These are phyloP conservation scores for Meriones unguiculatus DNA, from an alignment of 2,113 vertebrate species.

Conservation along the genomic window DNA sequence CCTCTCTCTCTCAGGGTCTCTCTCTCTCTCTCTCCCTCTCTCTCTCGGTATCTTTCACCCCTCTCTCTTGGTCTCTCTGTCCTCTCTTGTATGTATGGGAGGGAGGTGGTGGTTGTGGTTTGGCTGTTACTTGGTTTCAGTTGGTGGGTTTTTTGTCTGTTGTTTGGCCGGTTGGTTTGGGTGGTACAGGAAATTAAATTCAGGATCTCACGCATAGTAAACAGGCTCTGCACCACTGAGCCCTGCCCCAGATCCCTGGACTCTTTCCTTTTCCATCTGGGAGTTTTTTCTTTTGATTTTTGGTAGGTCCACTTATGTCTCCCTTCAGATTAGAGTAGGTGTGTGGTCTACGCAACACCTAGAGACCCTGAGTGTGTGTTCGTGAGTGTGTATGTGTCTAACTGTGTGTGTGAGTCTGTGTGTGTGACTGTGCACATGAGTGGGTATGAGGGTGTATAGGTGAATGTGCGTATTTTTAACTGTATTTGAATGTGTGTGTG, in stretches of 20 bases:
- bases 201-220: neutral
- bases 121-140: neutral
- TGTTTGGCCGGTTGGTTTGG: neutral
- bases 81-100: too few relatives aligned
- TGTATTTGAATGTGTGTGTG: neutral
- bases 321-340: neutral
- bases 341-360: neutral
- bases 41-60: neutral
- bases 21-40: neutral
- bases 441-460: neutral
- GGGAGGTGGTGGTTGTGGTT: too few relatives aligned
- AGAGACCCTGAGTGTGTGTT: neutral
- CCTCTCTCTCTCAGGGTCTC: neutral
- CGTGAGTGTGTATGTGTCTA: neutral
- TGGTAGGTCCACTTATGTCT: constrained; percentile 41
- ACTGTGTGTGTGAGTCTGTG: neutral
- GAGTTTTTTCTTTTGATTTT: neutral
- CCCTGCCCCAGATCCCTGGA: neutral
- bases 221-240: neutral
- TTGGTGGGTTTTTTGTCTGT: neutral
- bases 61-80: neutral
- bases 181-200: neutral
- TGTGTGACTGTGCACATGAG: neutral
- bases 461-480: neutral
- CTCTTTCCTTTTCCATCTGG: neutral